A percentile compares a stretch with the other conserved stretches of the same genome.
These are phyloP conservation scores for Fregata magnificens DNA, from an alignment of 2,113 vertebrate genomes.

Conservation along the genomic window DNA sequence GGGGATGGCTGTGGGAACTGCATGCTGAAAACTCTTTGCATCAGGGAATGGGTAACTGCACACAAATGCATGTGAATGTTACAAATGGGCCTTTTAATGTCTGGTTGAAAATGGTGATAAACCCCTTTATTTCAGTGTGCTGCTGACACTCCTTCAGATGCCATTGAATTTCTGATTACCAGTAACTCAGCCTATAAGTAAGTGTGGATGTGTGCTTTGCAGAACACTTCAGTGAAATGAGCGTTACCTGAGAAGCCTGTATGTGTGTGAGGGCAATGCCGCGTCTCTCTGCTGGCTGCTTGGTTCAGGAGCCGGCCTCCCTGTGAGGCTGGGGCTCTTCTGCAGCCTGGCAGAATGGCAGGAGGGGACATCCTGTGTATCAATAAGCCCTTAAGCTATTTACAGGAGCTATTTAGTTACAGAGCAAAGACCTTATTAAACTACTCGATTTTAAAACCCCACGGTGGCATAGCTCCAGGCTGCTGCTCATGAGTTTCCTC, in stretches of 20 bases:
- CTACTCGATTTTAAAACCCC: not conserved
- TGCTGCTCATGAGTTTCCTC: not conserved
- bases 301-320: not conserved
- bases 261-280: not conserved
- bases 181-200: not conserved
- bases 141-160: not conserved
- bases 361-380: not conserved
- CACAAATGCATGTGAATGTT: not conserved
- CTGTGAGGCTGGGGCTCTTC: not conserved
- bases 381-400: conserved; percentile 24
- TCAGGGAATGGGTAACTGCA: not conserved
- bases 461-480: not conserved
- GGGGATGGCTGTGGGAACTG: not conserved
- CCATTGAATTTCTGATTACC: not conserved
- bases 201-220: not conserved
- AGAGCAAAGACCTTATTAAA: not conserved
- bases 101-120: not conserved
- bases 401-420: conserved; percentile 9
- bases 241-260: not conserved
- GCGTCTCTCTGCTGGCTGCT: accelerated
- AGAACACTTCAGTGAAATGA: not conserved
- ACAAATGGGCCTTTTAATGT: not conserved
- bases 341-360: not conserved
- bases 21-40: not conserved
- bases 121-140: not conserved